Evolutionary conservation across 2,113 vertebrate species (phyloP).

Genomic region (Cervus canadensis): DNA sequence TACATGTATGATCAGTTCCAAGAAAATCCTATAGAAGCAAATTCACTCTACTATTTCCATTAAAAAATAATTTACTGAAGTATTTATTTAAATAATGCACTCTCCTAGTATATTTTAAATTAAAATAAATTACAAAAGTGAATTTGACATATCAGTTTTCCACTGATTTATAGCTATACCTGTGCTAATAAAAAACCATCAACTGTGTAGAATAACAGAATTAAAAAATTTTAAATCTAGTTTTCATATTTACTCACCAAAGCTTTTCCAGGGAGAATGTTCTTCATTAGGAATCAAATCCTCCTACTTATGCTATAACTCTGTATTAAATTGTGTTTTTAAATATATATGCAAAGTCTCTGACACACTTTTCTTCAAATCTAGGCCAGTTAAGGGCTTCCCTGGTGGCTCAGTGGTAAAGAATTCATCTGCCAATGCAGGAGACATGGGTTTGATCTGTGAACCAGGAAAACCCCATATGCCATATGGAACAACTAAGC

Average conservation of each 20-base stretch:
- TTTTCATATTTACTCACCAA: slow-evolving; percentile 9
- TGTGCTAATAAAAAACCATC: background rate
- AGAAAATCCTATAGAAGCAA: slow-evolving; percentile 11
- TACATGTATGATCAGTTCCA: slow-evolving; percentile 30
- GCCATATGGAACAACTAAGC: background rate
- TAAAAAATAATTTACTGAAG: slow-evolving; percentile 40
- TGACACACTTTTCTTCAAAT: background rate
- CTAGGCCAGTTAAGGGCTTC: background rate
- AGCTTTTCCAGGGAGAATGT: background rate
- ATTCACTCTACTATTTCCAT: background rate
- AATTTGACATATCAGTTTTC: background rate
- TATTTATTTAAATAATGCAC: slow-evolving; percentile 40
- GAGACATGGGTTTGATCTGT: background rate
- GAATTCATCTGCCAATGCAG: background rate
- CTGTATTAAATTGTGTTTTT: background rate
- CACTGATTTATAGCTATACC: background rate
- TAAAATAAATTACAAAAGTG: slow-evolving; percentile 25
- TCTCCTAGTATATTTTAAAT: slow-evolving; percentile 1
- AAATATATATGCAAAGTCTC: background rate
- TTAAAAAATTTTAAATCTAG: background rate
- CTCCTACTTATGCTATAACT: background rate
- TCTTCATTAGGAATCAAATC: background rate
- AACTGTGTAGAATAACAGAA: background rate
- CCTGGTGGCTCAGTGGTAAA: background rate
- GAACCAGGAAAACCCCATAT: background rate